Evolutionary conservation across 2,888 invertebrate genomes (phyloP), one percentile per base, ranked within the genome.

Genomic region (Euspilapteryx auroguttella): DNA sequence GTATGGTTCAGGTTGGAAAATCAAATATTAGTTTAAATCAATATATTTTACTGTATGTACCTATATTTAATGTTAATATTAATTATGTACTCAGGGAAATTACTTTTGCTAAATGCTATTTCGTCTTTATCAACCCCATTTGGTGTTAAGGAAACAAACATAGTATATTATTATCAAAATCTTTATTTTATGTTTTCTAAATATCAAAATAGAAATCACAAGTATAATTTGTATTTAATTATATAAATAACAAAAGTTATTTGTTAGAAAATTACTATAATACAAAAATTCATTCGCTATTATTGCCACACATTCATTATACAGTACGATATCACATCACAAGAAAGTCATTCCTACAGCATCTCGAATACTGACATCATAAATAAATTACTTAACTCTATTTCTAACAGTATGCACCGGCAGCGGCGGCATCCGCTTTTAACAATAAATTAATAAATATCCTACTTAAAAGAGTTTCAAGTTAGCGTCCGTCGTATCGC

Each of bases 401-500:
- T 40, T 50, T 55, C 63, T 55, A 64, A 57, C n/a, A n/a, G n/a
- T n/a, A n/a, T n/a, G n/a, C n/a, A n/a, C n/a, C n/a, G n/a, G n/a
- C n/a, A n/a, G n/a, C n/a, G n/a, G 64, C 69, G 68, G 69, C 68
- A 55, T 59, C 55, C 53, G 58, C 63, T 55, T 63, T 59, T 66
- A 64, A 47, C 38, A 28, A 59, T 68, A 69, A 58, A 59, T 69
- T 64, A 73, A 75, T 73, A 73, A 75, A 75, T 75, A 69, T 52
- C 45, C 44, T 55, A 51, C 51, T 37, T 47, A 46, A 49, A 43
- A n/a, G n/a, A n/a, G n/a, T n/a, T n/a, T n/a, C n/a, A 38, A 48
- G 45, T 37, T 36, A 64, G 63, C 66, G 57, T 66, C 53, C 56
- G 44, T 55, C 45, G 44, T 36, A 44, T 49, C 55, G 58, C 56